Evolutionary conservation across 2,113 vertebrate genomes (phyloP).

Genomic region (Chloropsis hardwickii): DNA sequence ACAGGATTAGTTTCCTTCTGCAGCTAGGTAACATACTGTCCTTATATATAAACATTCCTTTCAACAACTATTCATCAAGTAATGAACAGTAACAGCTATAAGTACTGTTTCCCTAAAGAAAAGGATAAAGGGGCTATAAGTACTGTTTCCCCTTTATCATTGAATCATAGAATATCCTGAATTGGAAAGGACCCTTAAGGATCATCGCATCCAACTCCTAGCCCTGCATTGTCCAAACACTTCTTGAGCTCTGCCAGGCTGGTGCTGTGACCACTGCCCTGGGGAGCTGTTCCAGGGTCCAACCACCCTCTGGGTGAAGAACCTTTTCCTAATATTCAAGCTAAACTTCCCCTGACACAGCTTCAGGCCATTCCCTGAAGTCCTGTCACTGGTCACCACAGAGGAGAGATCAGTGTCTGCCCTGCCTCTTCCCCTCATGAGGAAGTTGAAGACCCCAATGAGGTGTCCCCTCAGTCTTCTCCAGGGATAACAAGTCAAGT

Average conservation of each 20-base stretch:
- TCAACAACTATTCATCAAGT: background rate
- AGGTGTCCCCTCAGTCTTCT: background rate
- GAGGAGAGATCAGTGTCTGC: background rate
- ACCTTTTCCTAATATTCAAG: background rate
- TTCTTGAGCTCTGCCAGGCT: background rate
- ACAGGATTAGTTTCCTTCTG: background rate
- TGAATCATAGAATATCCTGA: background rate
- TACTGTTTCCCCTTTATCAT: background rate
- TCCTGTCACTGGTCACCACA: background rate
- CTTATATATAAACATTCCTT: background rate
- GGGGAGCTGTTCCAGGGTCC: background rate
- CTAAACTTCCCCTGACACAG: background rate
- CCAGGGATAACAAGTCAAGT: background rate
- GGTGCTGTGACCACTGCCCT: background rate
- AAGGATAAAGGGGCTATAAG: background rate
- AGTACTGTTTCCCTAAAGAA: background rate
- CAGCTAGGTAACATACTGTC: background rate
- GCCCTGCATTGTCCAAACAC: background rate
- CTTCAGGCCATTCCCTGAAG: background rate
- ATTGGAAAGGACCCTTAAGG: background rate
- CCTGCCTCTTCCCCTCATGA: background rate
- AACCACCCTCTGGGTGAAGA: rapidly evolving
- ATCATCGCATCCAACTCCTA: background rate
- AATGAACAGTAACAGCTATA: background rate
- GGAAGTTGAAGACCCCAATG: background rate